These are phyloP conservation scores for Aleiodes sp. DNA, from an alignment of 1,140 invertebrate species.

Conservation along the genomic window DNA sequence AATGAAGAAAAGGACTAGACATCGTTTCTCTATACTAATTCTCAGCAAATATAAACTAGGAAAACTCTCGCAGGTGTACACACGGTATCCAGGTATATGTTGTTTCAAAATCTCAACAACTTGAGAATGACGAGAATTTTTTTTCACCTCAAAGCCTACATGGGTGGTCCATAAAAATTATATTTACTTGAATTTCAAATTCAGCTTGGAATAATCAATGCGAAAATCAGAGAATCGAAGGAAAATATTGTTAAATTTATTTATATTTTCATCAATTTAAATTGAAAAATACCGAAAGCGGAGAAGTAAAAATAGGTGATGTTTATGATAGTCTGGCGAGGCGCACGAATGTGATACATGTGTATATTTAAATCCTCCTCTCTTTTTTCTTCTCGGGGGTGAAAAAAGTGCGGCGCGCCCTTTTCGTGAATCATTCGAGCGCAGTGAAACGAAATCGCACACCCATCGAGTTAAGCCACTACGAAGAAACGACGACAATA, in stretches of 20 bases:
- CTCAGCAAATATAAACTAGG: slow-evolving; percentile 46
- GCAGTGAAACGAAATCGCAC: slow-evolving; percentile 39
- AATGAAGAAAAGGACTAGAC: not conserved
- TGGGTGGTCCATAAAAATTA: slow-evolving; percentile 45
- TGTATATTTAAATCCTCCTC: slow-evolving; percentile 5
- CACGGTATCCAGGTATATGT: slow-evolving; percentile 50
- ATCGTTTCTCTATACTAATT: slow-evolving; percentile 54
- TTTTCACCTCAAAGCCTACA: slow-evolving; percentile 30
- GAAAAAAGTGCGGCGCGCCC: slow-evolving; percentile 23
- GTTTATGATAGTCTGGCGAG: slow-evolving; percentile 11
- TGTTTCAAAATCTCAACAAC: slow-evolving; percentile 45
- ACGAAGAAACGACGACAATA: slow-evolving; percentile 7
- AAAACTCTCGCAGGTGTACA: slow-evolving; percentile 40
- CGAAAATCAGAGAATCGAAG: too few species aligned
- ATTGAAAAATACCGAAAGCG: not conserved
- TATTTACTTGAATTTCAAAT: not conserved
- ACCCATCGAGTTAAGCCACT: slow-evolving; percentile 38
- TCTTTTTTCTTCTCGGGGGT: not conserved
- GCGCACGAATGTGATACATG: not conserved
- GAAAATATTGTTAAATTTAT: too few species aligned
- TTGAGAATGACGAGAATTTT: slow-evolving; percentile 1
- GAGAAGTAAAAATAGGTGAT: not conserved
- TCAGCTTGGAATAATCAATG: too few species aligned
- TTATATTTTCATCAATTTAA: not conserved
- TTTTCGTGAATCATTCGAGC: slow-evolving; percentile 36